phyloP scores from a whole-genome alignment of 2,797 vertebrate genomes.

The Nasua narica region DNA sequence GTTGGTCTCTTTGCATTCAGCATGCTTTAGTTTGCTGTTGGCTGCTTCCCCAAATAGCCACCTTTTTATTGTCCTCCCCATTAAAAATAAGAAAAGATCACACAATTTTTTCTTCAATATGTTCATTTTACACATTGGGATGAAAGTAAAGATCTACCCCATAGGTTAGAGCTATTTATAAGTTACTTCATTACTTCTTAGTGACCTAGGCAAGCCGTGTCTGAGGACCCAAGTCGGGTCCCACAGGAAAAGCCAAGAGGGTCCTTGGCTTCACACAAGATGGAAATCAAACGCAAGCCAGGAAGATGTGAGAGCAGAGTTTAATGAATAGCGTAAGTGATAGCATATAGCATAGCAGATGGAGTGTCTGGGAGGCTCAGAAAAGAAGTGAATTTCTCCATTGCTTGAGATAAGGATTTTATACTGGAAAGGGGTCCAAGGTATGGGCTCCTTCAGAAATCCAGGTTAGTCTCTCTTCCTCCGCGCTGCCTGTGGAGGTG shows the following conservation, averaged over 20 bases:
- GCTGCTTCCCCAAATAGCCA: neutral
- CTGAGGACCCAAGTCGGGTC: neutral
- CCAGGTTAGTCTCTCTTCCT: neutral
- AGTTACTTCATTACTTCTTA: neutral
- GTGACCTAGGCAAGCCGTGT: neutral
- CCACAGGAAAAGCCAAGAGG: neutral
- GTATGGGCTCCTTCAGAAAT: neutral
- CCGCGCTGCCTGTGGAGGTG: neutral
- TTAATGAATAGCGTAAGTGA: neutral
- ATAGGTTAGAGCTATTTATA: neutral
- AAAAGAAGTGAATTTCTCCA: neutral
- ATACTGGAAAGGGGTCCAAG: neutral
- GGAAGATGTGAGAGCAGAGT: neutral
- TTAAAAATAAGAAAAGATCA: conserved; percentile 9
- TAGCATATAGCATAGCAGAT: neutral
- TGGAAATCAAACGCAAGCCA: neutral
- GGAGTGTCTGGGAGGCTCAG: neutral
- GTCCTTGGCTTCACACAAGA: neutral
- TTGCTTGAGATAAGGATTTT: neutral
- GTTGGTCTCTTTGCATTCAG: neutral
- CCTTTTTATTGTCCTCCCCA: neutral
- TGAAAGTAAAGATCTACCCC: neutral
- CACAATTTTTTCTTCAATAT: neutral
- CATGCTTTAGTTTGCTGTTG: conserved; percentile 6
- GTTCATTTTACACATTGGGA: neutral